Base-by-base conservation (phyloP, 2,113 vertebrate genomes). In the Prietella phreatophila region DNA sequence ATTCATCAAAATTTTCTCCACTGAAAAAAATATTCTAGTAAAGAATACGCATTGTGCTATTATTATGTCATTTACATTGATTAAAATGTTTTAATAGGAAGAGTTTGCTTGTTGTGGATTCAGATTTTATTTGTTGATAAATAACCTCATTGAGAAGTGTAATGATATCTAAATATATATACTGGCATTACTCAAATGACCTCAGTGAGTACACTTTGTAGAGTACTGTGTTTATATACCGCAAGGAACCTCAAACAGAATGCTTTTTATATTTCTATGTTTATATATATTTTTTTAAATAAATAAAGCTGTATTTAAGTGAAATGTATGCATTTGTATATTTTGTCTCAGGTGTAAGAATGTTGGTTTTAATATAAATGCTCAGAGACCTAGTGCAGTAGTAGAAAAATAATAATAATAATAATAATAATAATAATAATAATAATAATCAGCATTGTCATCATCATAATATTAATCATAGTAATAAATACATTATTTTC, bases 251-350 rank as follows among this genome's bases (percentile, higher is more conserved):
- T 84, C 86, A 50, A 67, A 73, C 39, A 87, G 5, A 82, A 65
- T 87, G 82, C 53, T 79, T 61, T 85, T 89, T 17, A 42, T 88
- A 73, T 86, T 27, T 50, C 76, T 67, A 73, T 88, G 39, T 88
- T 58, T 75, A 61, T 83, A 39, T 84, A 36, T 36, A 36, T 5
- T 4, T 39, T 33, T 85, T 36, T 78, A 47, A 47, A 47, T 83
- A 39, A 90, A 90, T 90, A 90, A 90, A 90, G 76, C 87, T 90
- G 63, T 79, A 82, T 87, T 89, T 67, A 76, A 87, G 61, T 85
- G 7, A 56, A 87, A 63, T 85, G 60, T 65, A 90, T 90, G 90
- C 30, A 61, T 89, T 89, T 85, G 88, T 82, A 87, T 87, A 87
- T 89, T 91, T 87, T 91, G 82, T 90, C 60, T 63, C 36, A 79